Conservation (phyloP, 2,888 invertebrate genomes). For the Eumacrocentrus americanus region DNA sequence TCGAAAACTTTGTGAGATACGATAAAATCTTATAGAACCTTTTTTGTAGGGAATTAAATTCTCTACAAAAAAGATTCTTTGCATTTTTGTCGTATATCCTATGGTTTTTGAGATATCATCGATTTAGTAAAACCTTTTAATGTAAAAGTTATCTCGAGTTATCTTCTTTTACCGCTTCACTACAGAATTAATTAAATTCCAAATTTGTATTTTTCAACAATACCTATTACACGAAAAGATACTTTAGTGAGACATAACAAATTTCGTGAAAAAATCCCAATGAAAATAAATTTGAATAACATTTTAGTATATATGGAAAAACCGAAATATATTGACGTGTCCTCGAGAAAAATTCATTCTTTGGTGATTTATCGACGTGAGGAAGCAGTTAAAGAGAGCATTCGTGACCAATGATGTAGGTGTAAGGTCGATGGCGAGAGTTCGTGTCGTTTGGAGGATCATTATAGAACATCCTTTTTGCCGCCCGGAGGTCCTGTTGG, state of each 20-base stretch:
- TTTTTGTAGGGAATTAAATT: background rate
- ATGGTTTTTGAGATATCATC: background rate
- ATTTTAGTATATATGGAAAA: background rate
- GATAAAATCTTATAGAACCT: background rate
- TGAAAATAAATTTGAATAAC: background rate
- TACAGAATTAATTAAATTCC: too few relatives aligned
- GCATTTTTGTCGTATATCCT: background rate
- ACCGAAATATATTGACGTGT: background rate
- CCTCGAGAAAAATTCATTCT: background rate
- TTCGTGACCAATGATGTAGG: slow-evolving; percentile 12
- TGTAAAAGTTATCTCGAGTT: too few relatives aligned
- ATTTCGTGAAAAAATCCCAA: too few relatives aligned
- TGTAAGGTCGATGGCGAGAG: slow-evolving; percentile 10
- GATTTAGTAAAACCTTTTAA: too few relatives aligned
- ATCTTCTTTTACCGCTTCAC: too few relatives aligned
- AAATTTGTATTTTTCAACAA: too few relatives aligned
- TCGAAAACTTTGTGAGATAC: background rate
- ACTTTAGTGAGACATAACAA: too few relatives aligned
- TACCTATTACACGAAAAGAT: too few relatives aligned
- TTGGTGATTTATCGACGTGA: slow-evolving; percentile 5
- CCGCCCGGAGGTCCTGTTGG: background rate
- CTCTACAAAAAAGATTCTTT: background rate
- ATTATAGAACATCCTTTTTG: background rate
- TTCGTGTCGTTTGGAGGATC: slow-evolving; percentile 15
- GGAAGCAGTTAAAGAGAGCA: slow-evolving; percentile 2